These are phyloP conservation scores for Conus ventricosus DNA, from an alignment of 1,140 invertebrate genomes.

Conservation along the genomic window DNA sequence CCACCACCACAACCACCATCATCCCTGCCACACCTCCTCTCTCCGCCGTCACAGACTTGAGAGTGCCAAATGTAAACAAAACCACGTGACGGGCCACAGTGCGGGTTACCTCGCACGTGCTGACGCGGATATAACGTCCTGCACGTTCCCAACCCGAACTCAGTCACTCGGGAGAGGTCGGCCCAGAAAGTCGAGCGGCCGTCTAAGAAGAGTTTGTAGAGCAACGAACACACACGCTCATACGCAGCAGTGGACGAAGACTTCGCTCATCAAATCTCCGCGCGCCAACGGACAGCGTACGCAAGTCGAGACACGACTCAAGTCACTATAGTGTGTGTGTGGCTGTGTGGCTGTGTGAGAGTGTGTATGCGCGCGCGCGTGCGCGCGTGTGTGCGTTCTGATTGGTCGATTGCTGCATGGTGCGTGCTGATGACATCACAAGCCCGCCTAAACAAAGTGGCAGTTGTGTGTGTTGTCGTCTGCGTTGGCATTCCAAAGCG, in stretches of 20 bases:
- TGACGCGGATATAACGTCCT: background rate
- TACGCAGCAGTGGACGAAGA: too few relatives aligned
- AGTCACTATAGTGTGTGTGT: too few relatives aligned
- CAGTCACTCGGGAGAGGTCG: background rate
- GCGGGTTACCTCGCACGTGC: background rate
- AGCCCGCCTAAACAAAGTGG: conserved; percentile 37
- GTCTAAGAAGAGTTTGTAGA: background rate
- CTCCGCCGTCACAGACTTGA: background rate
- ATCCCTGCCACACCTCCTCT: background rate
- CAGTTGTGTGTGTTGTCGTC: conserved; percentile 1
- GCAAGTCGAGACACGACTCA: conserved; percentile 10
- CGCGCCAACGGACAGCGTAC: background rate
- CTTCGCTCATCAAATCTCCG: too few relatives aligned
- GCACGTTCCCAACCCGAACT: background rate
- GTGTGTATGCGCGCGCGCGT: too few relatives aligned
- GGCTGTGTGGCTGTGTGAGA: too few relatives aligned
- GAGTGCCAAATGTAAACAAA: conserved; percentile 11
- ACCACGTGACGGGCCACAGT: background rate
- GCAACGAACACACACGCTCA: background rate
- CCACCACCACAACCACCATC: background rate
- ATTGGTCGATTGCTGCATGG: conserved; percentile 29
- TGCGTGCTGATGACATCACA: conserved; percentile 38
- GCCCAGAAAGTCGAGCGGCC: background rate
- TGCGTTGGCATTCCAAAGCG: conserved; percentile 25
- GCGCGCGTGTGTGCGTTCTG: background rate